Conservation (phyloP, 2,888 invertebrate species). For the Tipula helvola region DNA sequence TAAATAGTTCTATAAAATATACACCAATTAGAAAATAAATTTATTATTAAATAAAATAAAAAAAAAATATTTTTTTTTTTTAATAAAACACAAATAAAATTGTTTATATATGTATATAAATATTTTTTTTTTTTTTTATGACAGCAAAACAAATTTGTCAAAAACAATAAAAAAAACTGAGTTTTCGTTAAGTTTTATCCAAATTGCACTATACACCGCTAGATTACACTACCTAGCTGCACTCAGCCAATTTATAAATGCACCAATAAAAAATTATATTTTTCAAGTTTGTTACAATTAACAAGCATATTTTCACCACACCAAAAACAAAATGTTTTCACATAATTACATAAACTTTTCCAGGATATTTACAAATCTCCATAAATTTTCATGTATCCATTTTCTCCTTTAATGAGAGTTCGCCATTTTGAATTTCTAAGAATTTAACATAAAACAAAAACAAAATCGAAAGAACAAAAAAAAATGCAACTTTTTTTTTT, state of each 20-base stretch:
- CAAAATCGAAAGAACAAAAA: not conserved
- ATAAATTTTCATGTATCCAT: not conserved
- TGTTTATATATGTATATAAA: not conserved
- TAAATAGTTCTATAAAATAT: not conserved
- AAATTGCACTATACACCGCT: not conserved
- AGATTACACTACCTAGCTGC: not conserved
- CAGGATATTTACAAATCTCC: not conserved
- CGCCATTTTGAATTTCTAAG: not conserved
- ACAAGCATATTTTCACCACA: not conserved
- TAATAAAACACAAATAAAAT: slow-evolving; percentile 5
- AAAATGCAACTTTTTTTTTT: not conserved
- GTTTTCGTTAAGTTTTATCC: not conserved
- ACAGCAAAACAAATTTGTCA: slow-evolving; percentile 9
- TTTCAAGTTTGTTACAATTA: not conserved
- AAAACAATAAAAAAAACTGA: slow-evolving; percentile 5
- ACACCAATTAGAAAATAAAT: not conserved
- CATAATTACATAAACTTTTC: not conserved
- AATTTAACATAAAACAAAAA: not conserved
- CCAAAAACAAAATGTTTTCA: not conserved
- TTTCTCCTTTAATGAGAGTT: not conserved
- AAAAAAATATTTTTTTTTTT: not conserved
- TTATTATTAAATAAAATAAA: not conserved
- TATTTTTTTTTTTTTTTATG: not conserved
- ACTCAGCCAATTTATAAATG: not conserved
- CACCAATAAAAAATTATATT: not conserved